These are phyloP conservation scores for Abscondita cerata DNA, from an alignment of 2,888 invertebrate species.

Conservation along the genomic window DNA sequence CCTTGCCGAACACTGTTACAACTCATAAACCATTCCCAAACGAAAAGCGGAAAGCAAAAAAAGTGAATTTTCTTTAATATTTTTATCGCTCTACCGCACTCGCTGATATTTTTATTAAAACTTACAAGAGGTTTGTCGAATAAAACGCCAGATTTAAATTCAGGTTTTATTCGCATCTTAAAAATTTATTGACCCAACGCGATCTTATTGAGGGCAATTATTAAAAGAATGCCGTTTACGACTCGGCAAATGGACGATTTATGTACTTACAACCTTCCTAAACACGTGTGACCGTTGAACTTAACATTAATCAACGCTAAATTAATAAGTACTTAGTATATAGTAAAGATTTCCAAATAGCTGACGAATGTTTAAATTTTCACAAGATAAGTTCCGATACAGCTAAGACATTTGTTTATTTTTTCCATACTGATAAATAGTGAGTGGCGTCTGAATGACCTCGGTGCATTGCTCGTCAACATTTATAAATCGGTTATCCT, in stretches of 20 bases:
- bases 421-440: too few species aligned
- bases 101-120: slow-evolving; percentile 40
- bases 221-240: slow-evolving; percentile 1
- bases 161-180: slow-evolving; percentile 19
- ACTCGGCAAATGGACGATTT: neutral
- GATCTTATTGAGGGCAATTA: slow-evolving; percentile 2
- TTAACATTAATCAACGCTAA: too few species aligned
- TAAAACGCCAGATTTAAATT: slow-evolving; percentile 23
- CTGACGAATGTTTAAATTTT: too few species aligned
- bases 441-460: too few species aligned
- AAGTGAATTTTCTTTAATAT: slow-evolving; percentile 44
- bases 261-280: too few species aligned
- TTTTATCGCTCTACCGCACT: slow-evolving; percentile 39
- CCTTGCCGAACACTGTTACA: slow-evolving; percentile 26
- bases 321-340: too few species aligned
- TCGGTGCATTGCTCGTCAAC: too few species aligned
- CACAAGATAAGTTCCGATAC: too few species aligned
- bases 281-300: too few species aligned
- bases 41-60: slow-evolving; percentile 33
- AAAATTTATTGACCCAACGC: slow-evolving; percentile 10
- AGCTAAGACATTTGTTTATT: too few species aligned
- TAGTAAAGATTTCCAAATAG: too few species aligned
- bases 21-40: slow-evolving; percentile 33
- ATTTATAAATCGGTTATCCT: too few species aligned
- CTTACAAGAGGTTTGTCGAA: slow-evolving; percentile 22